Percentiles rank a stretch among this genome's conserved stretches.
Evolutionary conservation across 2,797 vertebrate species (phyloP).

Genomic region (Pangasius sanitwongsei): DNA sequence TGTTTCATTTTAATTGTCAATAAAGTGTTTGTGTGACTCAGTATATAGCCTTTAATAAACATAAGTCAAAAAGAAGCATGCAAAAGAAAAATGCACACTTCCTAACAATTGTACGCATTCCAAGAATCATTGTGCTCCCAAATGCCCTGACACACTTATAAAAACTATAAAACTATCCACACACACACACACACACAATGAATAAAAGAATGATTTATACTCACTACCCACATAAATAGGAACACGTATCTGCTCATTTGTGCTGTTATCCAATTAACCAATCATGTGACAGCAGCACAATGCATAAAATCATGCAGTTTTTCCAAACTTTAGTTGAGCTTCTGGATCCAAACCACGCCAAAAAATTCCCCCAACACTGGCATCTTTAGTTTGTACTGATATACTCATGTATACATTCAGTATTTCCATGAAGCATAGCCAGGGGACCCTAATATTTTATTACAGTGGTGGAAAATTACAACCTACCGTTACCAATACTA

Average conservation of each 20-base stretch:
- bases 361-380: neutral
- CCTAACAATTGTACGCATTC: neutral
- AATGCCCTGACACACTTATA: neutral
- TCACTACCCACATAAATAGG: neutral
- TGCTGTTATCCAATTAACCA: neutral
- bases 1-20: neutral
- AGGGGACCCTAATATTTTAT: too few species aligned
- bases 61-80: neutral
- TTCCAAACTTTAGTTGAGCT: neutral
- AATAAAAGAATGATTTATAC: neutral
- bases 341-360: neutral
- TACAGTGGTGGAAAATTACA: too few species aligned
- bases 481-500: too few species aligned
- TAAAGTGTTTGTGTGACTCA: neutral
- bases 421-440: neutral
- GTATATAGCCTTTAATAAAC: neutral
- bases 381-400: too few species aligned
- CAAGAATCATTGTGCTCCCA: neutral
- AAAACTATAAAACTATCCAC: neutral
- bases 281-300: neutral
- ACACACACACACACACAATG: neutral
- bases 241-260: neutral
- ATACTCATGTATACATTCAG: too few species aligned
- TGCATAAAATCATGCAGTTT: neutral
- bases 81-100: neutral